Evolutionary conservation across 1,140 invertebrate species (phyloP), one percentile per base, ranked within the genome.

Genomic region (Pseudomyrmex dendroicus): DNA sequence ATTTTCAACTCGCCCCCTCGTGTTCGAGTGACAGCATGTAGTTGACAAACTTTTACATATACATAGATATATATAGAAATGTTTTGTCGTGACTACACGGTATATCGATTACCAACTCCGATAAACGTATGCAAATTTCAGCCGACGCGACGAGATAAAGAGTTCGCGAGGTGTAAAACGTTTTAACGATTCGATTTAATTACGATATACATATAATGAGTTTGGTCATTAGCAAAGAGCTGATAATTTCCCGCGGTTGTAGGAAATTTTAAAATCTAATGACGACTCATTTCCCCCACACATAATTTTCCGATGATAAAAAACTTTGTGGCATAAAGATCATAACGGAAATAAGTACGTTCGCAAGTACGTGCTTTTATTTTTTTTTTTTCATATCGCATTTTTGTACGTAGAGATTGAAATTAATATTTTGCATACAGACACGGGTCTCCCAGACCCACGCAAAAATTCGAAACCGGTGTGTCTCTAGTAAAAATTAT

Each of bases 21-120:
- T 25, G 20, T 66, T 61, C 44, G 66, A 59, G 76, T 80, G 76
- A 50, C 54, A 72, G 66, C 66, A 15, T 35, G 66, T 50, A 80
- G n/a, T 44, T 46, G 66, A 35, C 46, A 54, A 80, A 72, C 56
- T 35, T 8, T n/a, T 46, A 46, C 63, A 25, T 25, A 25, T 20
- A 25, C 25, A 25, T 25, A 20, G 20, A 25, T 25, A 25, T 50
- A n/a, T 61, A 59, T 10, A 35, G 35, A 35, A 68, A 61, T 61
- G 12, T 80, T 72, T 61, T 35, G 56, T 59, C 56, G 66, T 35
- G 15, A 12, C 35, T 35, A 35, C 35, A 70, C 44, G n/a, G 5
- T 12, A 4, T 59, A 80, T 80, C 22, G 66, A 80, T 80, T 72
- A 59, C 59, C 54, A 10, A 25, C 9, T 10, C 2, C 35, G 74